These are phyloP conservation scores for Typhlichthys subterraneus DNA, from an alignment of 2,797 vertebrate genomes.

Conservation along the genomic window DNA sequence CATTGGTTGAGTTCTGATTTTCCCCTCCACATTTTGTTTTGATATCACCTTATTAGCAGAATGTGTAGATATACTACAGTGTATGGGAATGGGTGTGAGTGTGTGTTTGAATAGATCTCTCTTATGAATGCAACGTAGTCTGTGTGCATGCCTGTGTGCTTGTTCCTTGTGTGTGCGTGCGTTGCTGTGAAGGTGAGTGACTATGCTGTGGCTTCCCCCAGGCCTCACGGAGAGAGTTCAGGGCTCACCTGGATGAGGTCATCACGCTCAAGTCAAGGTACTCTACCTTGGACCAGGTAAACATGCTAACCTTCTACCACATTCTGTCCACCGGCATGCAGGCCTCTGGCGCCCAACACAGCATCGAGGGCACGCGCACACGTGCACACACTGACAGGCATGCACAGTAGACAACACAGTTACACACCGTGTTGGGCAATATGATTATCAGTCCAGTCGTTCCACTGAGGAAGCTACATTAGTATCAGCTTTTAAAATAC, in stretches of 20 bases:
- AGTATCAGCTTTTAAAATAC: too few relatives aligned
- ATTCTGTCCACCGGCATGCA: slow-evolving; percentile 70
- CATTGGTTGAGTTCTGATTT: slow-evolving; percentile 33
- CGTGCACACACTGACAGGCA: slow-evolving; percentile 10
- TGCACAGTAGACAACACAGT: not conserved
- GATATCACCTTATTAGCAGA: slow-evolving; percentile 34
- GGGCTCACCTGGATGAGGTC: slow-evolving; percentile 83
- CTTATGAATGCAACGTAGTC: too few relatives aligned
- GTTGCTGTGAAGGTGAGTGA: slow-evolving; percentile 68
- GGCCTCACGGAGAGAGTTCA: slow-evolving; percentile 83
- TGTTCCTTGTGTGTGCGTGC: slow-evolving; percentile 30
- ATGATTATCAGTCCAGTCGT: not conserved
- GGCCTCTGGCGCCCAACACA: slow-evolving; percentile 56
- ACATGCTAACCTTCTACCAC: slow-evolving; percentile 66
- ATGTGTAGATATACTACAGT: slow-evolving; percentile 29
- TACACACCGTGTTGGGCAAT: slow-evolving; percentile 1
- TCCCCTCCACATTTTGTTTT: slow-evolving; percentile 25
- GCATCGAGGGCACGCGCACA: slow-evolving; percentile 35
- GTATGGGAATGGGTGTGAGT: not conserved
- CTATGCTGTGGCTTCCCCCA: slow-evolving; percentile 79
- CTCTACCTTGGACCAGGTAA: slow-evolving; percentile 85
- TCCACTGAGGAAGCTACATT: too few relatives aligned
- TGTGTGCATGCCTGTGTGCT: slow-evolving; percentile 37
- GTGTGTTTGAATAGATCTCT: not conserved
- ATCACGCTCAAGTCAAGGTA: slow-evolving; percentile 85